Evolutionary conservation across 2,888 invertebrate species (phyloP), one percentile per base, ranked within the genome.

Genomic region (Eucera pruinosa): DNA sequence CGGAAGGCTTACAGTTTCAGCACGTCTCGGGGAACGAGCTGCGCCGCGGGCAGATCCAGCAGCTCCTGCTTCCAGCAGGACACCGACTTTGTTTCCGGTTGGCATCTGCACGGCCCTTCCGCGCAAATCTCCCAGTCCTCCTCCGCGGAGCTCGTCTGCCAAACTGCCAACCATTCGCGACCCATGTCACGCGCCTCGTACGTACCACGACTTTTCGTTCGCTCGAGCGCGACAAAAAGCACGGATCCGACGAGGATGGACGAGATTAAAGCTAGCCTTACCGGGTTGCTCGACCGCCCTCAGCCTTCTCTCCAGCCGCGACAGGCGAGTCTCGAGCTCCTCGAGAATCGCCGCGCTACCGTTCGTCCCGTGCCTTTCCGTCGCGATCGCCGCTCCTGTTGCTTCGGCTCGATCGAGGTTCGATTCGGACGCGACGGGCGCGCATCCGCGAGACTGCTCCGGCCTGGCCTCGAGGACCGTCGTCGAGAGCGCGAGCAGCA

Each of bases 211-310:
- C n/a, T n/a, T n/a, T n/a, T n/a, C n/a, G n/a, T n/a, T n/a, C n/a
- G n/a, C n/a, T n/a, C n/a, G n/a, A n/a, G n/a, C n/a, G n/a, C n/a
- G n/a, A n/a, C n/a, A n/a, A n/a, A n/a, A n/a, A n/a, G n/a, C n/a
- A n/a, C n/a, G n/a, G n/a, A n/a, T n/a, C n/a, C n/a, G n/a, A n/a
- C n/a, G n/a, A n/a, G n/a, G n/a, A n/a, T n/a, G n/a, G n/a, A n/a
- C n/a, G n/a, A n/a, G n/a, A n/a, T n/a, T n/a, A n/a, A n/a, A n/a
- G n/a, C n/a, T n/a, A n/a, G n/a, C n/a, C 65, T 90, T 90, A 95
- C 96, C 94, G 85, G 96, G 94, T 90, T 96, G 95, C 91, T 96
- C 96, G 70, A 96, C 94, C 7, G 96, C 95, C 72, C 95, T 92
- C 25, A 96, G 90, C 72, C 96, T 91, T 48, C 95, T 93, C 80